Percentiles rank a stretch among this genome's conserved stretches.
These are phyloP conservation scores for Notarius lentiginosus DNA, from an alignment of 2,113 vertebrate genomes.

Conservation along the genomic window DNA sequence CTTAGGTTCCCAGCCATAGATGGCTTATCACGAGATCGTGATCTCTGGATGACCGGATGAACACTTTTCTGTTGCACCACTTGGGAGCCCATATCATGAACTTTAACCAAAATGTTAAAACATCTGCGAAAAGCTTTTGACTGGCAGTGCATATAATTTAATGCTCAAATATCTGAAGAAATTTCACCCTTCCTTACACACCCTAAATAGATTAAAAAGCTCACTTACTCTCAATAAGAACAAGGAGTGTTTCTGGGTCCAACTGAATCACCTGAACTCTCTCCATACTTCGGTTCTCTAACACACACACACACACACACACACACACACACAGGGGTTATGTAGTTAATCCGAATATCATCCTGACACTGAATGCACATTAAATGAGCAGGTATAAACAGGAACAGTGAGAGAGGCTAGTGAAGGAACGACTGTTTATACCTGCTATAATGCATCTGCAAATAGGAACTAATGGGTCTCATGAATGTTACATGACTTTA, in stretches of 20 bases:
- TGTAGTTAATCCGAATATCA: background rate
- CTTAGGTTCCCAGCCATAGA: too few relatives aligned
- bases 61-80: too few relatives aligned
- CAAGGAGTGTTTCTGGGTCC: constrained; percentile 75
- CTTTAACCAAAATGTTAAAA: background rate
- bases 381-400: background rate
- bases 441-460: background rate
- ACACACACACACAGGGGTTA: constrained; percentile 1
- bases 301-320: constrained; percentile 47
- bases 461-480: background rate
- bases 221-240: constrained; percentile 82
- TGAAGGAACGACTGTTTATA: background rate
- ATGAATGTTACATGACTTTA: background rate
- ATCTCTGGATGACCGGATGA: too few relatives aligned
- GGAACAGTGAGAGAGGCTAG: background rate
- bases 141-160: background rate
- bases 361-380: background rate
- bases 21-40: too few relatives aligned
- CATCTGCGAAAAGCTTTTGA: background rate
- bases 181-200: background rate
- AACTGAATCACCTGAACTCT: constrained; percentile 80
- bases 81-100: too few relatives aligned
- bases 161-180: background rate
- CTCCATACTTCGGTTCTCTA: constrained; percentile 72
- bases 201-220: background rate